Evolutionary conservation across 2,888 invertebrate genomes (phyloP).

Genomic region (Sycophila texana): DNA sequence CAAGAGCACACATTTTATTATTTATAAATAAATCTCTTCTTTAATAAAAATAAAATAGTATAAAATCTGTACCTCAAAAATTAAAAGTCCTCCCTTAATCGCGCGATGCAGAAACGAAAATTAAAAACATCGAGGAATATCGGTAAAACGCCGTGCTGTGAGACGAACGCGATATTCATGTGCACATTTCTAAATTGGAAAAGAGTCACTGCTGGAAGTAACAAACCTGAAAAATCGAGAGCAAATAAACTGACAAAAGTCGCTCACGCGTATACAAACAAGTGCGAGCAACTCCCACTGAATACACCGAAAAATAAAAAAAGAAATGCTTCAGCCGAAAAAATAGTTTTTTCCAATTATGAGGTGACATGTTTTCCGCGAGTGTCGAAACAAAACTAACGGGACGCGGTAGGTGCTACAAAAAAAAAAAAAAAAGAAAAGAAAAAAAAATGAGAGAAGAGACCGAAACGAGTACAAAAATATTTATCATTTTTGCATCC

Average conservation of each 20-base stretch:
- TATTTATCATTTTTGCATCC: constrained; percentile 57
- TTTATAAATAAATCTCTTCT: too few relatives aligned
- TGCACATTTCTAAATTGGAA: not conserved
- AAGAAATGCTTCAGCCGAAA: not conserved
- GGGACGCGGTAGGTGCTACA: not conserved
- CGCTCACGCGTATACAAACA: not conserved
- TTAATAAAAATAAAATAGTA: too few relatives aligned
- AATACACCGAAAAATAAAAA: not conserved
- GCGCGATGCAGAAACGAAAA: not conserved
- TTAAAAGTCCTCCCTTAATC: not conserved
- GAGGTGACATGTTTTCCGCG: not conserved
- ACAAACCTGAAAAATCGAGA: not conserved
- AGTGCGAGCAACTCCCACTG: not conserved
- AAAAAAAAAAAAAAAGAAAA: not conserved
- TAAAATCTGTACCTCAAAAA: not conserved
- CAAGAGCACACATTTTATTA: too few relatives aligned
- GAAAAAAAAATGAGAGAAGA: not conserved
- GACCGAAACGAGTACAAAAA: constrained; percentile 11
- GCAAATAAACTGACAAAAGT: not conserved
- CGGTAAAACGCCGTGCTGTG: not conserved
- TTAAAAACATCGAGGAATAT: not conserved
- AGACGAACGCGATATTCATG: not conserved
- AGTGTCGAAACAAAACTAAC: not conserved
- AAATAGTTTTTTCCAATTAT: constrained; percentile 17
- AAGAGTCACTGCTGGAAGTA: not conserved